Percentiles rank a stretch among this genome's conserved stretches.
Evolutionary conservation across 1,140 invertebrate species (phyloP).

Genomic region (Drosophila biarmipes): DNA sequence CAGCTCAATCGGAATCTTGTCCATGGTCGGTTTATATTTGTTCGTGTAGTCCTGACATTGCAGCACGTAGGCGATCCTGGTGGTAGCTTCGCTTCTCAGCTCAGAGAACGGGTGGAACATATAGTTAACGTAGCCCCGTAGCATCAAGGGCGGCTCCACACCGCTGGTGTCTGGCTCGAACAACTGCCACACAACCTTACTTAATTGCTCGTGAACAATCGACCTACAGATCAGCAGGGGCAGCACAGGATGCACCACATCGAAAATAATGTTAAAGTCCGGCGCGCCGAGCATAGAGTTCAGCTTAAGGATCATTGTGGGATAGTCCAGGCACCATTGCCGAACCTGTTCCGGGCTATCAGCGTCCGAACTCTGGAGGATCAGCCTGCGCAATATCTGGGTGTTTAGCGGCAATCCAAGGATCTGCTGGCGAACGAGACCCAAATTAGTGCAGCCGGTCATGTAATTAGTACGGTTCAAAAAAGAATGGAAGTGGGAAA

Average conservation of each 20-base stretch:
- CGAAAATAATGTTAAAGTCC: conserved; percentile 31
- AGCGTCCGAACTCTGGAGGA: conserved; percentile 26
- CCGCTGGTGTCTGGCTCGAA: conserved; percentile 46
- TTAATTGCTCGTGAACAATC: conserved; percentile 25
- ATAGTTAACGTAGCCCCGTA: conserved; percentile 64
- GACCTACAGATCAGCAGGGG: conserved; percentile 55
- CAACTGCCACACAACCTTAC: conserved; percentile 43
- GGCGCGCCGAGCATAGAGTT: background rate
- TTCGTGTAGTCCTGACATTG: conserved; percentile 19
- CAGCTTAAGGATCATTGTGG: conserved; percentile 53
- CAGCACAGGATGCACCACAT: conserved; percentile 50
- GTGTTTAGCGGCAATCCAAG: conserved; percentile 65
- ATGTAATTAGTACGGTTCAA: conserved; percentile 55
- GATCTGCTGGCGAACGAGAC: conserved; percentile 45
- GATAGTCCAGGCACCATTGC: conserved; percentile 51
- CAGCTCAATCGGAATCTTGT: conserved; percentile 1
- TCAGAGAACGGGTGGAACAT: conserved; percentile 48
- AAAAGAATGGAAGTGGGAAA: conserved; percentile 59
- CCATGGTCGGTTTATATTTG: conserved; percentile 20
- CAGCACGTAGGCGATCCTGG: conserved; percentile 38
- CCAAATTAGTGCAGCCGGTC: conserved; percentile 46
- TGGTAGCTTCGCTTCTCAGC: conserved; percentile 48
- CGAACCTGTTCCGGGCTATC: conserved; percentile 2
- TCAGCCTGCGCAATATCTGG: conserved; percentile 52
- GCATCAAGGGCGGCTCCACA: conserved; percentile 18